Evolutionary conservation across 1,140 invertebrate genomes (phyloP), one percentile per base, ranked within the genome.

Genomic region (Caenorhabditis tropicalis): DNA sequence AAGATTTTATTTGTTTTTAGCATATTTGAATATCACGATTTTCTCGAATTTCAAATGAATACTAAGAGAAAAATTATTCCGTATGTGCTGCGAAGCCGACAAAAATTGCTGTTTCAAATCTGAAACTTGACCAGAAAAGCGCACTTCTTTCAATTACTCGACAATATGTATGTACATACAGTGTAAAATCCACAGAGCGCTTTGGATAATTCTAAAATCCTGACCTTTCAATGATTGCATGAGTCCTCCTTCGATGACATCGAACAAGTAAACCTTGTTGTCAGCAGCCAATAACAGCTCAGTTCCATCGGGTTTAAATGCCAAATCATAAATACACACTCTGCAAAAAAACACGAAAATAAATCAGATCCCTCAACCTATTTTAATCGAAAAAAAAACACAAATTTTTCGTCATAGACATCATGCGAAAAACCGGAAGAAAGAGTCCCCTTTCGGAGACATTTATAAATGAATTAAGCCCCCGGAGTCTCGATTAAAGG

Each of bases 201-300:
- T 60, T 33, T 56, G 33, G 36, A 33, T 49, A 89, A 90, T 39
- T 84, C 12, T 19, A n/a, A n/a, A n/a, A n/a, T 31, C 16, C 60
- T 21, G 53, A 85, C 84, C 96, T 93, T 96, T 96, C 0, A 99
- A 92, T 12, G 96, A 94, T 91, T 98, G 96, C 65, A 99, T 94
- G 10, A 98, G 92, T 16, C 94, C 94, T 27, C 97, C 97, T 93
- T 98, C 95, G 88, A 93, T 94, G 1, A 95, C 94, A 92, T 98
- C 95, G 92, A 98, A 99, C 21, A 99, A 96, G 89, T 99, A 93
- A 21, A 99, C 94, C 88, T 95, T 94, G 88, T 95, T 95, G 15
- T 96, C 96, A 81, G 96, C 96, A 33, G 96, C 96, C 53, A 97
- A 95, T 83, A 99, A 94, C 82, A 99, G 92, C 91, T 97, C 96